Evolutionary conservation across 1,140 invertebrate genomes (phyloP), one percentile per base, ranked within the genome.

Genomic region (Gryllus bimaculatus): DNA sequence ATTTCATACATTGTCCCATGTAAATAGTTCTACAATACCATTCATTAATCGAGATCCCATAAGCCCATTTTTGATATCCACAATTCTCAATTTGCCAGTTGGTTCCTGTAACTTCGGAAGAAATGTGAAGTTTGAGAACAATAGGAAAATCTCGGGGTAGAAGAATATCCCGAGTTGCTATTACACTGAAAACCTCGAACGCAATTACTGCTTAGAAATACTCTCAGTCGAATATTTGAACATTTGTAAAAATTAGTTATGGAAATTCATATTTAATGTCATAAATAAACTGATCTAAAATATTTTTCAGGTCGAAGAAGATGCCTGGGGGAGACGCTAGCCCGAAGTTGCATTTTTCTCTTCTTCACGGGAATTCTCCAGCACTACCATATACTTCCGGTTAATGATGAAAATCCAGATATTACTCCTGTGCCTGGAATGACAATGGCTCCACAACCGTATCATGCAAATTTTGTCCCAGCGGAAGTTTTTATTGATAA

Each of bases 281-380:
- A 73, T 73, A 18, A 15, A 39, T 39, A 39, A 2, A 39, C 26
- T 39, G 1, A 1, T 39, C 26, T 39, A 39, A 39, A 39, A 39
- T 39, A 39, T 39, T 82, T 88, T 88, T 66, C 84, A 94, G 93
- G 93, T 78, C 90, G 89, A 79, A 88, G 93, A 82, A 89, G 91
- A 80, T 96, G 95, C 83, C 89, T 93, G 0, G 94, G 94, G 1
- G 93, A 95, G 85, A 86, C 89, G 0, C 84, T 96, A 73, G 94
- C 94, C 0, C 90, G 88, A 78, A 89, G 89, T 3, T 92, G 93
- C 80, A 83, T 93, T 7, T 95, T 95, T 83, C 86, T 94, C 21
- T 89, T 93, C 74, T 91, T 95, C 78, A 87, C 90, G 7, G 89
- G 90, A 8, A 87, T 95, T 15, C 84, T 95, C 79, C 92, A 94